phyloP scores from a whole-genome alignment of 1,140 invertebrate species.

The Rhopalosiphum maidis region DNA sequence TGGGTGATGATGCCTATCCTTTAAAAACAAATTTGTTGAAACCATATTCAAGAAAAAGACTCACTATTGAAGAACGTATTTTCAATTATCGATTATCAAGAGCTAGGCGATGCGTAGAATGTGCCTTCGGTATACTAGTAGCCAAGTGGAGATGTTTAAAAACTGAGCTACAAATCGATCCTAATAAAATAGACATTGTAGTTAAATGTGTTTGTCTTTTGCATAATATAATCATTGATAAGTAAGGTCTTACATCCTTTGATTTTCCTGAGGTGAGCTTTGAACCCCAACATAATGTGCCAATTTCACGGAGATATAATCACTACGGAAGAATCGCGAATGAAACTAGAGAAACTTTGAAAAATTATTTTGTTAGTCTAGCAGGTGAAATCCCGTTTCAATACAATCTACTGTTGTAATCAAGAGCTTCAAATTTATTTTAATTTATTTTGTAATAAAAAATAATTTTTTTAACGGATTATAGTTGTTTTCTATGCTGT shows the following conservation, averaged over 20 bases:
- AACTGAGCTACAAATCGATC: constrained; percentile 58
- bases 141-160: constrained; percentile 43
- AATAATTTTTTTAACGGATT: constrained; percentile 2
- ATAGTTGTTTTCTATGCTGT: neutral
- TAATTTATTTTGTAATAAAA: neutral
- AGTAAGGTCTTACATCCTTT: neutral
- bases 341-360: neutral
- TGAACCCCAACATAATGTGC: neutral
- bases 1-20: no score
- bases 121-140: constrained; percentile 64
- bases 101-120: constrained; percentile 63
- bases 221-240: neutral
- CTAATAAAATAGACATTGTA: constrained; percentile 59
- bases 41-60: no score
- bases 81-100: constrained; percentile 63
- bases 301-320: constrained; percentile 20
- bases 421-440: neutral
- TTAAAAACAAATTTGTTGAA: no score
- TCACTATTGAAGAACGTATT: constrained; percentile 61
- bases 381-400: constrained; percentile 6
- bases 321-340: constrained; percentile 12
- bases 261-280: constrained; percentile 6
- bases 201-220: constrained; percentile 57
- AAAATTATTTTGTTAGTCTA: constrained; percentile 15
- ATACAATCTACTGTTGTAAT: neutral